These are phyloP conservation scores for Etheostoma cragini DNA, from an alignment of 2,113 vertebrate species.

Conservation along the genomic window DNA sequence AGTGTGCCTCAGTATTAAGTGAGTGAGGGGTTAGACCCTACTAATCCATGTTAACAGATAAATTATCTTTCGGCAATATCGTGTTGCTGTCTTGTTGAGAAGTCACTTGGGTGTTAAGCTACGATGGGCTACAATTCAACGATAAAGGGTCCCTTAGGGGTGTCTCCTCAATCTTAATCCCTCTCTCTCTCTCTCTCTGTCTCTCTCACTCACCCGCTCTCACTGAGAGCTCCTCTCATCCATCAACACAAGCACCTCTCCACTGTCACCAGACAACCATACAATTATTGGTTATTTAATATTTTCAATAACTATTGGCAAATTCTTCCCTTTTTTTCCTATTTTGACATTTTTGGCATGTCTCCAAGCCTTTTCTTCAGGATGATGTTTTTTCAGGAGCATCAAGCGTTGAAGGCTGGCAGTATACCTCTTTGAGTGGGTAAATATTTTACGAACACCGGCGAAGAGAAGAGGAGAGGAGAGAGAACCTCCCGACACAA, in stretches of 20 bases:
- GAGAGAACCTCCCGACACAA: constrained; percentile 57
- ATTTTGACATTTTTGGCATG: constrained; percentile 61
- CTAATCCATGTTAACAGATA: constrained; percentile 75
- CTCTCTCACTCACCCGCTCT: constrained; percentile 63
- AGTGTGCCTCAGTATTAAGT: constrained; percentile 32
- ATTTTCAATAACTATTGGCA: constrained; percentile 54
- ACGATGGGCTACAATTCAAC: constrained; percentile 65
- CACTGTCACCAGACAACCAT: constrained; percentile 74
- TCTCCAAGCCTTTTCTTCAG: constrained; percentile 66
- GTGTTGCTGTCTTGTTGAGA: constrained; percentile 63
- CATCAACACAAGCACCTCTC: constrained; percentile 82
- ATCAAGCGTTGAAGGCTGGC: constrained; percentile 66
- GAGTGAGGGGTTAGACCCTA: constrained; percentile 51
- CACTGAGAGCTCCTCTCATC: constrained; percentile 71
- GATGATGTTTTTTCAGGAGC: constrained; percentile 80
- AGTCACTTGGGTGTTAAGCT: constrained; percentile 56
- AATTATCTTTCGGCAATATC: constrained; percentile 76
- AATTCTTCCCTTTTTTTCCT: neutral
- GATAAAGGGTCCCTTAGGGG: constrained; percentile 78
- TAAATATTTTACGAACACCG: constrained; percentile 73
- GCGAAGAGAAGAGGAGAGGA: constrained; percentile 62
- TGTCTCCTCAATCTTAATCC: constrained; percentile 82
- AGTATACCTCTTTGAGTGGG: constrained; percentile 74
- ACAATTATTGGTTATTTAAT: constrained; percentile 73
- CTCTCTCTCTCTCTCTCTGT: constrained; percentile 47